Evolutionary conservation across 2,113 vertebrate species (phyloP).

Genomic region (Cyanoliseus patagonus): DNA sequence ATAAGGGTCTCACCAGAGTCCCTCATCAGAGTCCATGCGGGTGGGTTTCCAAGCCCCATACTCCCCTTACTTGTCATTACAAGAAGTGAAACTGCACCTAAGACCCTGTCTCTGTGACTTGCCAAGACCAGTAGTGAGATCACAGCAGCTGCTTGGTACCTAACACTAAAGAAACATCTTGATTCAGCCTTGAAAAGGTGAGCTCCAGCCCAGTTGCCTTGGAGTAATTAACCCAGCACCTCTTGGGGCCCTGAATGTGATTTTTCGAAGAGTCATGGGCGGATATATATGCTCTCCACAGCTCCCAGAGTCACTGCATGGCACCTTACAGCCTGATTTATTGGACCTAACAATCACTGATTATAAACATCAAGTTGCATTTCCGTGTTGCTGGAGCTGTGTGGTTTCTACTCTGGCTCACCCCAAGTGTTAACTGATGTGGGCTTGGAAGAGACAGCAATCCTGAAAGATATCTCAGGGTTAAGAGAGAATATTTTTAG

Average conservation of each 20-base stretch:
- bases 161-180: not conserved
- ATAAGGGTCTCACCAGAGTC: not conserved
- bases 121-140: not conserved
- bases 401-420: not conserved
- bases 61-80: not conserved
- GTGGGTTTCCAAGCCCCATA: not conserved
- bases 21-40: accelerated
- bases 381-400: not conserved
- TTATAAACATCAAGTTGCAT: not conserved
- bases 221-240: not conserved
- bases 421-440: not conserved
- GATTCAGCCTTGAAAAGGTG: not conserved
- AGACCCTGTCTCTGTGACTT: not conserved
- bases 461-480: not conserved
- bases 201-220: not conserved
- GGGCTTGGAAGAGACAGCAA: not conserved
- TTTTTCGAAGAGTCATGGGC: not conserved
- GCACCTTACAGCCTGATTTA: not conserved
- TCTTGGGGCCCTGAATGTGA: not conserved
- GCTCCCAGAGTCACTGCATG: not conserved
- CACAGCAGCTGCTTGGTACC: not conserved
- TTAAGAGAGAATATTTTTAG: not conserved
- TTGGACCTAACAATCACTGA: not conserved
- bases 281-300: not conserved
- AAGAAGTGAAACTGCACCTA: not conserved